Conservation (phyloP, 2,888 invertebrate genomes). For the Troides helena region DNA sequence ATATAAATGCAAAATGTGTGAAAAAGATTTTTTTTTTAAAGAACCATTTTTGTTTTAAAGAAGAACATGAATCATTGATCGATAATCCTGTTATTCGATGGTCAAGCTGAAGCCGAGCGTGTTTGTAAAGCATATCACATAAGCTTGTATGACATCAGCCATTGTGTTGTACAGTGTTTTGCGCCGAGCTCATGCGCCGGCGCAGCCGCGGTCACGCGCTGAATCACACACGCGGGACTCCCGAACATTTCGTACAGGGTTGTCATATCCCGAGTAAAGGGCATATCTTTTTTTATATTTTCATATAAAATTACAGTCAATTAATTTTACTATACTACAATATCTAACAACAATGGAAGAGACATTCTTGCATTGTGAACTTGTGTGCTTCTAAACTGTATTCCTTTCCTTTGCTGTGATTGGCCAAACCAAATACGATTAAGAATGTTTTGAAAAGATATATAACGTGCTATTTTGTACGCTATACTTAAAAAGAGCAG, state of each 20-base stretch:
- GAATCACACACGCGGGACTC: conserved; percentile 47
- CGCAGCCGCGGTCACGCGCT: conserved; percentile 56
- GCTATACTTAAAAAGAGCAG: too few relatives aligned
- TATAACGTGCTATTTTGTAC: too few relatives aligned
- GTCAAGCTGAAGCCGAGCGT: conserved; percentile 34
- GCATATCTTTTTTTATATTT: background rate
- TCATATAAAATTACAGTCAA: too few relatives aligned
- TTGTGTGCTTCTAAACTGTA: too few relatives aligned
- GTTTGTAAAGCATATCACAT: conserved; percentile 52
- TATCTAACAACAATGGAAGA: too few relatives aligned
- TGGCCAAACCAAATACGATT: too few relatives aligned
- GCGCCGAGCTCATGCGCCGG: conserved; percentile 46
- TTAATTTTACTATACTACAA: too few relatives aligned
- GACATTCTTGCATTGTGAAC: too few relatives aligned
- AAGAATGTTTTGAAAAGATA: too few relatives aligned
- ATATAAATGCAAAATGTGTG: background rate
- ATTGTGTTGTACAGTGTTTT: conserved; percentile 64
- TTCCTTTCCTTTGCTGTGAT: too few relatives aligned
- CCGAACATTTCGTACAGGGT: conserved; percentile 38
- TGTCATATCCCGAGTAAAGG: conserved; percentile 7
- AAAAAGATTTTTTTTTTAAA: background rate
- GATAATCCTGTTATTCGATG: conserved; percentile 30
- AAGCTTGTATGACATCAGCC: conserved; percentile 63
- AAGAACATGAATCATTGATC: conserved; percentile 16
- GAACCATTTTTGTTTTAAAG: background rate